phyloP scores from a whole-genome alignment of 2,888 invertebrate species.

The Drosophila basisetae region DNA sequence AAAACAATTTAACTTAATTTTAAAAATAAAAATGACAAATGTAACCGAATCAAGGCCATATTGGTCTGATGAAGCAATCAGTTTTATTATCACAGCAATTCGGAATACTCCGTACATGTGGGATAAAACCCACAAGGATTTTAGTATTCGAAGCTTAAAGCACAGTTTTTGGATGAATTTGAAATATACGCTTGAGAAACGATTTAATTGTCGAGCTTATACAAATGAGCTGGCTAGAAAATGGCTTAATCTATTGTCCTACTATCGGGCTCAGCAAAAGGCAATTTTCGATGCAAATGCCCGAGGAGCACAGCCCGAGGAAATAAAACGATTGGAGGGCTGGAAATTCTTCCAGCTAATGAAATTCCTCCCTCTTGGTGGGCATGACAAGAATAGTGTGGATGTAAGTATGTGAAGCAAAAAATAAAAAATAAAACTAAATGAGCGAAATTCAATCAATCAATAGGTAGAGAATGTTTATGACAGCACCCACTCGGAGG shows the following conservation, averaged over 20 bases:
- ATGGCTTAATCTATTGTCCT: conserved; percentile 50
- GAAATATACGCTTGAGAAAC: conserved; percentile 46
- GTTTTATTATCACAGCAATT: conserved; percentile 46
- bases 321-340: conserved; percentile 49
- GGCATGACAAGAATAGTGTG: conserved; percentile 30
- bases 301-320: conserved; percentile 49
- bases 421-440: neutral
- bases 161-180: conserved; percentile 56
- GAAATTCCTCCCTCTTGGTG: conserved; percentile 33
- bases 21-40: conserved; percentile 35
- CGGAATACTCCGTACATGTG: conserved; percentile 56
- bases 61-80: conserved; percentile 51
- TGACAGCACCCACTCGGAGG: conserved; percentile 49
- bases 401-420: conserved; percentile 36
- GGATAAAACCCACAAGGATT: conserved; percentile 53
- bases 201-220: conserved; percentile 44
- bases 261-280: conserved; percentile 50
- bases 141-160: conserved; percentile 49
- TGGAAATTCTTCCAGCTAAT: conserved; percentile 52
- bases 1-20: neutral
- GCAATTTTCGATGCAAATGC: conserved; percentile 47
- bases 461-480: conserved; percentile 43
- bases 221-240: conserved; percentile 52
- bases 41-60: conserved; percentile 39
- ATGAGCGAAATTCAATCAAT: neutral